These are phyloP conservation scores for Drosophila atroscutellata DNA, from an alignment of 2,888 invertebrate genomes.

Conservation along the genomic window DNA sequence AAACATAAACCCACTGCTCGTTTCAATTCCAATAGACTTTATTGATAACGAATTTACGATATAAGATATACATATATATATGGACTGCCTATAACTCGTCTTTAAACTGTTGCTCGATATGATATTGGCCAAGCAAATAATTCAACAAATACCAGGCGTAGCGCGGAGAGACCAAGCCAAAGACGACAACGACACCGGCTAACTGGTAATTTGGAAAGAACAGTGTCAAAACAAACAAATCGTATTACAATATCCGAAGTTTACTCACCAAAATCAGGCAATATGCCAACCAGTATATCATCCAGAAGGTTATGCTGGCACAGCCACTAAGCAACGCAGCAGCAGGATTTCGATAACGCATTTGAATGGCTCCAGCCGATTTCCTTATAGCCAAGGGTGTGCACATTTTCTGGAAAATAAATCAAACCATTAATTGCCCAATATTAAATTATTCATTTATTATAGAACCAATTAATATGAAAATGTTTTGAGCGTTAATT, in stretches of 20 bases:
- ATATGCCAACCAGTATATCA: conserved; percentile 43
- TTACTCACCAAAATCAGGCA: conserved; percentile 55
- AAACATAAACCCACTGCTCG: conserved; percentile 24
- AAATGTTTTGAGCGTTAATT: background rate
- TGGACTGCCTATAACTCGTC: conserved; percentile 43
- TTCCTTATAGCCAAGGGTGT: accelerated
- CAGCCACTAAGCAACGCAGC: conserved; percentile 35
- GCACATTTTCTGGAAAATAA: conserved; percentile 26
- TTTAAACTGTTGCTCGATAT: conserved; percentile 47
- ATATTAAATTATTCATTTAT: background rate
- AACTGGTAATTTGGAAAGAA: conserved; percentile 24
- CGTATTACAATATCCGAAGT: too few species aligned
- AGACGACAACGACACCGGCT: conserved; percentile 38
- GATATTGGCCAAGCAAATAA: conserved; percentile 46
- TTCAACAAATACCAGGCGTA: conserved; percentile 54
- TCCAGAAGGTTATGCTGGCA: conserved; percentile 55
- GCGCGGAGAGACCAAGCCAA: conserved; percentile 59
- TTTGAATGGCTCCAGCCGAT: background rate
- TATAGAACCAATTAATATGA: background rate
- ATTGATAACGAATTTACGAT: conserved; percentile 20
- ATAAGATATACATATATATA: background rate
- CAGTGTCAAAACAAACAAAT: background rate
- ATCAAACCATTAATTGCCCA: background rate
- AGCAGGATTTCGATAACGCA: conserved; percentile 46
- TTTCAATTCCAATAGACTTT: conserved; percentile 36